Evolutionary conservation across 1,140 invertebrate species (phyloP).

Genomic region (Heterodera schachtii): DNA sequence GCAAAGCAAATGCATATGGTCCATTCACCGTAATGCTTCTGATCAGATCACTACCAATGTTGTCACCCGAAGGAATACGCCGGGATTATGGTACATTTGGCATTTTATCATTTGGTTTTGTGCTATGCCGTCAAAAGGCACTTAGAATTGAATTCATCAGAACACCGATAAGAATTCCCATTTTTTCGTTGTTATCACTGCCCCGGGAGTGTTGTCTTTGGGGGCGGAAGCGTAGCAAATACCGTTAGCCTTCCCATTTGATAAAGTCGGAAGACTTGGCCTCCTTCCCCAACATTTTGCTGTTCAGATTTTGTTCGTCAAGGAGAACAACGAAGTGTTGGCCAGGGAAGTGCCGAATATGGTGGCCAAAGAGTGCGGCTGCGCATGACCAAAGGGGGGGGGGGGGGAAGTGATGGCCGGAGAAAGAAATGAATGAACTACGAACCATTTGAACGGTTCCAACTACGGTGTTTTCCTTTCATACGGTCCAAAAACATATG

Average conservation of each 20-base stretch:
- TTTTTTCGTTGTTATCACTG: too few relatives aligned
- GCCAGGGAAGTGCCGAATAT: constrained; percentile 52
- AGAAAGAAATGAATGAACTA: not conserved
- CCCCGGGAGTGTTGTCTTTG: too few relatives aligned
- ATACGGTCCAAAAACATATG: too few relatives aligned
- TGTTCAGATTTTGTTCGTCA: constrained; percentile 49
- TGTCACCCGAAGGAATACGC: constrained; percentile 58
- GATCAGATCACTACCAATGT: constrained; percentile 48
- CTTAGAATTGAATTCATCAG: too few relatives aligned
- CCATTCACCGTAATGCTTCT: not conserved
- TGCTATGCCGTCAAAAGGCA: too few relatives aligned
- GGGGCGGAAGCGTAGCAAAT: too few relatives aligned
- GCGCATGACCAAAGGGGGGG: constrained; percentile 42
- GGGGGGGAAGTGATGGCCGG: not conserved
- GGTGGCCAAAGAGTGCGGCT: constrained; percentile 57
- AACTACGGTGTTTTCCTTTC: not conserved
- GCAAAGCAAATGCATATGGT: too few relatives aligned
- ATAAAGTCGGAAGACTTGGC: too few relatives aligned
- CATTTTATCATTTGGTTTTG: too few relatives aligned
- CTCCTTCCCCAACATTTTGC: not conserved
- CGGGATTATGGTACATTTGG: constrained; percentile 44
- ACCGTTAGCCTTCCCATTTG: too few relatives aligned
- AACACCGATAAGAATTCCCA: too few relatives aligned
- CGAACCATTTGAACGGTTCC: not conserved
- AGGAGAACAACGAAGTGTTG: constrained; percentile 48